Evolutionary conservation across 2,888 invertebrate species (phyloP).

Genomic region (Chrysodeixis includens): DNA sequence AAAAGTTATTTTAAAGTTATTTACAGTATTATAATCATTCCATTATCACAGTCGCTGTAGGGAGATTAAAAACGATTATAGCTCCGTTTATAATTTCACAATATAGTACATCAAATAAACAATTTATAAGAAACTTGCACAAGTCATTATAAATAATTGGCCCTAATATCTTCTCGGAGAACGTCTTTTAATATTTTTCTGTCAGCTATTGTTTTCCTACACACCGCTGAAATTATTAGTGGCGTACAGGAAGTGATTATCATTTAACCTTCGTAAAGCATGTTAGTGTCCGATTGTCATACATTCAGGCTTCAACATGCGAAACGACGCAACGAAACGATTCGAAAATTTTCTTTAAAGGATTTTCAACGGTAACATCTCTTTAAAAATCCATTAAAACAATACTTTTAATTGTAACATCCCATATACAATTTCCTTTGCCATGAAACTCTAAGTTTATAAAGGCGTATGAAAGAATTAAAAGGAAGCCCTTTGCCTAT

Average conservation of each 20-base stretch:
- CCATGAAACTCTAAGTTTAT: not conserved
- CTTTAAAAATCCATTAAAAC: too few species aligned
- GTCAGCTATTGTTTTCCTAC: not conserved
- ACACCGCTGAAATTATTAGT: conserved; percentile 1
- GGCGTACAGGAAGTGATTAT: conserved; percentile 4
- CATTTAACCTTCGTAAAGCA: conserved; percentile 1
- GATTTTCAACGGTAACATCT: too few species aligned
- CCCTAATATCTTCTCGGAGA: not conserved
- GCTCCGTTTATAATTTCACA: not conserved
- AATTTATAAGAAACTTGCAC: too few species aligned
- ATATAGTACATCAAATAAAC: not conserved
- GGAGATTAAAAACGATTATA: not conserved
- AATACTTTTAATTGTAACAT: too few species aligned
- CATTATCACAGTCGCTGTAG: too few species aligned
- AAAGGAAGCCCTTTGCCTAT: not conserved
- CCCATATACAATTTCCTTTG: too few species aligned
- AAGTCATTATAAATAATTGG: not conserved
- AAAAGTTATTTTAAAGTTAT: too few species aligned
- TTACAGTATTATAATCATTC: too few species aligned
- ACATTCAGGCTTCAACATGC: not conserved
- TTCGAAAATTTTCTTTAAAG: too few species aligned
- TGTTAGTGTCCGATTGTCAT: not conserved
- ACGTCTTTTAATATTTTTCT: not conserved
- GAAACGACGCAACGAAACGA: not conserved
- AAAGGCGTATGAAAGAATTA: not conserved